Evolutionary conservation across 2,113 vertebrate species (phyloP).

Genomic region (Theropithecus gelada): DNA sequence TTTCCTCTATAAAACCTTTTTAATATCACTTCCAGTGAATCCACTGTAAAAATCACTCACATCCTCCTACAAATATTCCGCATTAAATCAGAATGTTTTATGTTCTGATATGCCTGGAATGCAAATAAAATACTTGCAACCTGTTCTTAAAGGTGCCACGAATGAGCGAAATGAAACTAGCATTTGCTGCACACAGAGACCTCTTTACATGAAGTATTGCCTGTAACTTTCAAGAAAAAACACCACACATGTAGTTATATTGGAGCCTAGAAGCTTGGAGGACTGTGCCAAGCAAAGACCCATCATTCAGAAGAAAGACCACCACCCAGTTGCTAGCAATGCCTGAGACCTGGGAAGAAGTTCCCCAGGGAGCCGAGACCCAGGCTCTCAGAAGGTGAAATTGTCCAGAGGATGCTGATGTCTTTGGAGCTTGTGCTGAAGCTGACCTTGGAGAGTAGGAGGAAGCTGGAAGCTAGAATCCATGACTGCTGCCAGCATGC

Average conservation of each 20-base stretch:
- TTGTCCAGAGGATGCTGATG: fast-evolving
- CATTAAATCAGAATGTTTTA: not conserved
- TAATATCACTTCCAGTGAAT: not conserved
- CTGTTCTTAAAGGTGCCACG: not conserved
- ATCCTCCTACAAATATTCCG: not conserved
- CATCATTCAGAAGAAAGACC: not conserved
- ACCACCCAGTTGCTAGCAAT: not conserved
- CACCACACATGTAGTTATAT: not conserved
- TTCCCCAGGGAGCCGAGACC: fast-evolving
- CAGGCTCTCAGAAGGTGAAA: not conserved
- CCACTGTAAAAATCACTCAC: not conserved
- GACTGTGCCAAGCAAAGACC: not conserved
- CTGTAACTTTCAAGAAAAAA: not conserved
- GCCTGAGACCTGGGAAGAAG: fast-evolving
- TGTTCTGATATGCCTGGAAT: not conserved
- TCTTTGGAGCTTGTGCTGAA: not conserved
- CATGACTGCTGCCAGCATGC: fast-evolving
- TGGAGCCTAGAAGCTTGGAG: too few species aligned
- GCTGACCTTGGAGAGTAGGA: not conserved
- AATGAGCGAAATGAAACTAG: not conserved
- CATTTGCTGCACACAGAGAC: fast-evolving
- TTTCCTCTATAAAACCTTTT: not conserved
- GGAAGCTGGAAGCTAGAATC: not conserved
- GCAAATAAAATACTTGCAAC: not conserved
- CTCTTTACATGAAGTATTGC: not conserved